Evolutionary conservation across 2,113 vertebrate species (phyloP), one percentile per base, ranked within the genome.

Genomic region (Orcinus orca): DNA sequence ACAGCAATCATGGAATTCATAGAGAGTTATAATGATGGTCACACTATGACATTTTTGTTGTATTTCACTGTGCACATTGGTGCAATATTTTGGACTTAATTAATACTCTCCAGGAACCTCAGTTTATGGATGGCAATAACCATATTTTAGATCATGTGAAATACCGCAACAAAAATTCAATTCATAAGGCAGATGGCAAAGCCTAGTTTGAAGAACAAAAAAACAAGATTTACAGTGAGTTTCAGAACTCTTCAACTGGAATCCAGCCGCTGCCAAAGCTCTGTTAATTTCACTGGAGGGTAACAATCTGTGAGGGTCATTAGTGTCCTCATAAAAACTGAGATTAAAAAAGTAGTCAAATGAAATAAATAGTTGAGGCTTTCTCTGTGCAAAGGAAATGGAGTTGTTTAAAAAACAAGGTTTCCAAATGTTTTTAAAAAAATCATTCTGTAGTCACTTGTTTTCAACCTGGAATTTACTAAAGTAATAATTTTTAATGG

Each of bases 41-140:
- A 44, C 0, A 11, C 90, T 94, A 93, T 97, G 96, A 92, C 36
- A 82, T 97, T 92, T 90, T 95, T 94, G 65, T 73, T 90, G 70
- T 98, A 98, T 98, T 98, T 98, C 98, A 98, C 80, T 20, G 85
- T 97, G 95, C 96, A 98, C 73, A 8, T 97, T 36, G 0, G 97
- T 95, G 96, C 96, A 98, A 98, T 98, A 98, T 98, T 98, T 98
- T 98, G 98, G 91, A 97, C 97, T 98, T 98, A 99, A 99, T 99
- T 99, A 99, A 99, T 98, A 98, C 98, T 98, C 97, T 98, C 95
- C 96, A 97, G 97, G 98, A 98, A 98, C 97, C 92, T 88, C 25
- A 87, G 96, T 98, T 98, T 98, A 98, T 98, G 98, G 98, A 93
- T 98, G 11, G 92, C 89, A 98, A 98, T 98, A 98, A 98, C 97